Conservation (phyloP, 2,888 invertebrate genomes). For the Trachelus stipa region DNA sequence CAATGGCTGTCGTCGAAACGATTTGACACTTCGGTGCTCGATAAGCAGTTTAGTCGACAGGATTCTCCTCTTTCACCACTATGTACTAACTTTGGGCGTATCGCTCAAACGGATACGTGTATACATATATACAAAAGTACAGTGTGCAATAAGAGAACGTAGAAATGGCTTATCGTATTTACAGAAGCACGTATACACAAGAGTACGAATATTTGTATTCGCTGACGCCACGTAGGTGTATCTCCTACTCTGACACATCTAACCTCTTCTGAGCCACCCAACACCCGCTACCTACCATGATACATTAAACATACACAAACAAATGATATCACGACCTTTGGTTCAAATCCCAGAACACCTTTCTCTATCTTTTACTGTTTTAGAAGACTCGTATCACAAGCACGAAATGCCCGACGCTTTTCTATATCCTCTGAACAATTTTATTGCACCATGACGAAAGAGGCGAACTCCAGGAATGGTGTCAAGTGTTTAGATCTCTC, state of each 20-base stretch:
- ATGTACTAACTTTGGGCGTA: background rate
- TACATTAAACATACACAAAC: no score
- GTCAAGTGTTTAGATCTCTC: no score
- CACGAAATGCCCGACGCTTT: no score
- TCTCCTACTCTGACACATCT: background rate
- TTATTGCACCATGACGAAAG: no score
- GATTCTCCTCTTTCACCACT: background rate
- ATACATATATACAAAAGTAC: background rate
- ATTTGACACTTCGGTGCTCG: conserved; percentile 36
- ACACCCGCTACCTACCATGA: no score
- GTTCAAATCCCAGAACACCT: no score
- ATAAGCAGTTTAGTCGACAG: conserved; percentile 32
- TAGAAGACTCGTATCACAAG: no score
- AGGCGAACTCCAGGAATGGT: no score
- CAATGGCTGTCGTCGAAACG: conserved; percentile 26
- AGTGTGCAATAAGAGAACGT: conserved; percentile 20
- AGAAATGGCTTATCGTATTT: conserved; percentile 42
- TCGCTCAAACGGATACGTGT: background rate
- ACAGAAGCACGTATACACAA: conserved; percentile 37
- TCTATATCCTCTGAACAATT: no score
- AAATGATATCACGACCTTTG: no score
- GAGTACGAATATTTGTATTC: conserved; percentile 25
- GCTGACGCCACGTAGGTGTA: conserved; percentile 3
- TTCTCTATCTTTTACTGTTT: no score
- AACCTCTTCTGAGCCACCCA: no score